Base-by-base conservation (phyloP, 2,888 invertebrate genomes). In the Lasioglossum villosulum region DNA sequence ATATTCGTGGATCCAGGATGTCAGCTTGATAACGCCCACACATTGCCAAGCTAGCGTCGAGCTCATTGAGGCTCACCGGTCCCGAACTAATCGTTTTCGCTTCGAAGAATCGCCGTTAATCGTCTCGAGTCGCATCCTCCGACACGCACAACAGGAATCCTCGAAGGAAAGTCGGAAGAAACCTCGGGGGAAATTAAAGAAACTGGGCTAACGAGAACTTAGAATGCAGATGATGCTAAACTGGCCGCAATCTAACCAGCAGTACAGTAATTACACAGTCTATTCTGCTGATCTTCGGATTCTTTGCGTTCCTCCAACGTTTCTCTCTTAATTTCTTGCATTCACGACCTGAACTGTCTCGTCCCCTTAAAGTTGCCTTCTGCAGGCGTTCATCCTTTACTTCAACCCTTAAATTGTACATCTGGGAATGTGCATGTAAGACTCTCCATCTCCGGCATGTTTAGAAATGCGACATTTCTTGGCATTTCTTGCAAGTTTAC, bases 161-260 rank as follows among this genome's bases (percentile, higher is more conserved):
- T 34, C 30, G 63, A 12, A 56, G 56, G 56, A 56, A 56, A 56
- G 12, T 56, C 30, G 3, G 19, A 30, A 63, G 30, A 30, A 30
- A 34, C 19, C 27, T 14, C 42, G 14, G 71, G n/a, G 39, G 71
- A 42, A 71, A 71, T 63, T 63, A 63, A 63, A 63, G 30, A 63
- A 63, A 63, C 63, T 63, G 34, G 63, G 63, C 63, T 63, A 63
- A 30, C 63, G 30, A 30, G 19, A 19, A 63, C 63, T 63, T 63
- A 30, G 8, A 63, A 63, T 19, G 63, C 63, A 30, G 30, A 63
- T 34, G 8, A 30, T 34, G 63, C 16, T 63, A 63, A 63, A 63
- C 30, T 34, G 63, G 63, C 63, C 30, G 8, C 63, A 63, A 63
- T 63, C 63, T 63, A 63, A 63, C 30, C 63, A 56, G 12, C n/a